Percentiles rank a stretch among this genome's conserved stretches.
phyloP scores from a whole-genome alignment of 2,797 vertebrate species.

The Sebastes variabilis region DNA sequence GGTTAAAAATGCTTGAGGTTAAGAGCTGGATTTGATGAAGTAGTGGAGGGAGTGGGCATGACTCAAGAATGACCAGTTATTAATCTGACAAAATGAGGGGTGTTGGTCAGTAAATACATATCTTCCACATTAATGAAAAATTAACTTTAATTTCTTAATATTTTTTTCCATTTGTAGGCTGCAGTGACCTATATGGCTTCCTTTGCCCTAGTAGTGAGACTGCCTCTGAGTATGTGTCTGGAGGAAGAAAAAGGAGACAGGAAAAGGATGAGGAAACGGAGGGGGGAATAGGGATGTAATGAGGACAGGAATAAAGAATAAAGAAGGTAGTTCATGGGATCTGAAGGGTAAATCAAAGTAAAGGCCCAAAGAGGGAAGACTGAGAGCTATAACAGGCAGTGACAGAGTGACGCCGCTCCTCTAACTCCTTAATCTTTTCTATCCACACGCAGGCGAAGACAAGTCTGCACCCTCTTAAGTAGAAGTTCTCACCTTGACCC shows the following conservation, averaged over 20 bases:
- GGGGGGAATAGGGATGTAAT: constrained; percentile 43
- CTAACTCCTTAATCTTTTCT: constrained; percentile 50
- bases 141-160: constrained; percentile 14
- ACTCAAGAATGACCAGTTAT: constrained; percentile 45
- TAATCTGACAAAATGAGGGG: constrained; percentile 41
- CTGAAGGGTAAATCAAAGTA: constrained; percentile 32
- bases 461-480: constrained; percentile 53
- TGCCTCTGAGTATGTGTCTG: neutral
- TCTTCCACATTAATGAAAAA: constrained; percentile 21
- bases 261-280: constrained; percentile 66
- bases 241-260: constrained; percentile 49
- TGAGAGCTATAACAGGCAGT: constrained; percentile 15
- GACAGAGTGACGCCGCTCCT: constrained; percentile 14
- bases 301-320: constrained; percentile 48
- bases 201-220: neutral
- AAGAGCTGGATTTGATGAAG: constrained; percentile 34
- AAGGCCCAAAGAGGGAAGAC: constrained; percentile 14
- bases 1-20: constrained; percentile 25
- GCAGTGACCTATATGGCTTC: neutral
- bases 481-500: constrained; percentile 64
- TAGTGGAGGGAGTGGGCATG: constrained; percentile 37
- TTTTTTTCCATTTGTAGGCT: constrained; percentile 10
- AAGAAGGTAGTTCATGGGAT: constrained; percentile 37
- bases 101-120: constrained; percentile 45
- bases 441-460: constrained; percentile 51